Percentiles rank a stretch among this genome's conserved stretches.
Conservation (phyloP, 2,888 invertebrate species). For the Phrixothrix hirtus region DNA sequence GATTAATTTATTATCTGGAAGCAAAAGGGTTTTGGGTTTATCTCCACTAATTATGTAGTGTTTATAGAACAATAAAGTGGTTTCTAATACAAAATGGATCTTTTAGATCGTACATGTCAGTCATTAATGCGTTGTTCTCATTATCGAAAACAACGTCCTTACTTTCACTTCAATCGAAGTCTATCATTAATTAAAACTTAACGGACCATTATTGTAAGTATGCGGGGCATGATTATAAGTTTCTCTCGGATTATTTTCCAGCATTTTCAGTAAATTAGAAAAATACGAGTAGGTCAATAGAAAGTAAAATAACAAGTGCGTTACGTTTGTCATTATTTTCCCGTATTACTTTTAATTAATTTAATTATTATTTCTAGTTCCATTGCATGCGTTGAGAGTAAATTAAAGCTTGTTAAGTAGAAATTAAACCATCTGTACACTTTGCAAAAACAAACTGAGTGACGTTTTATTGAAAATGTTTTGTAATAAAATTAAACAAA, state of each 20-base stretch:
- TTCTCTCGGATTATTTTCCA: slow-evolving; percentile 15
- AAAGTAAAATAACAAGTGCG: slow-evolving; percentile 13
- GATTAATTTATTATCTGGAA: too few relatives aligned
- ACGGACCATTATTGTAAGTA: slow-evolving; percentile 3
- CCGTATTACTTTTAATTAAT: slow-evolving; percentile 12
- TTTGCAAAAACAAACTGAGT: too few relatives aligned
- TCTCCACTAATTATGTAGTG: background rate
- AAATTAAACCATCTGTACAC: too few relatives aligned
- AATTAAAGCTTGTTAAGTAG: background rate
- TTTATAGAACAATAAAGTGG: slow-evolving; percentile 3
- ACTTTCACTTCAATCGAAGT: slow-evolving; percentile 10
- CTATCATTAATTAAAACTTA: slow-evolving; percentile 14
- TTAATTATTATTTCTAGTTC: slow-evolving; percentile 11
- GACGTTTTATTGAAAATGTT: too few relatives aligned
- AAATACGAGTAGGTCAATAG: slow-evolving; percentile 18
- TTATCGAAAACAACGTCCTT: slow-evolving; percentile 14
- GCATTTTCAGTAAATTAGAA: slow-evolving; percentile 3
- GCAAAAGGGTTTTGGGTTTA: too few relatives aligned
- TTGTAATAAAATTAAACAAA: too few relatives aligned
- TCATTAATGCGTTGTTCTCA: slow-evolving; percentile 15
- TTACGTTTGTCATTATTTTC: slow-evolving; percentile 13
- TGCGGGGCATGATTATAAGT: slow-evolving; percentile 6
- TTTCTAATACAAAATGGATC: slow-evolving; percentile 3
- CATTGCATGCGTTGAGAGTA: background rate
- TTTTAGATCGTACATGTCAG: background rate